These are phyloP conservation scores for Platycheirus rosarum DNA, from an alignment of 2,888 invertebrate genomes.

Conservation along the genomic window DNA sequence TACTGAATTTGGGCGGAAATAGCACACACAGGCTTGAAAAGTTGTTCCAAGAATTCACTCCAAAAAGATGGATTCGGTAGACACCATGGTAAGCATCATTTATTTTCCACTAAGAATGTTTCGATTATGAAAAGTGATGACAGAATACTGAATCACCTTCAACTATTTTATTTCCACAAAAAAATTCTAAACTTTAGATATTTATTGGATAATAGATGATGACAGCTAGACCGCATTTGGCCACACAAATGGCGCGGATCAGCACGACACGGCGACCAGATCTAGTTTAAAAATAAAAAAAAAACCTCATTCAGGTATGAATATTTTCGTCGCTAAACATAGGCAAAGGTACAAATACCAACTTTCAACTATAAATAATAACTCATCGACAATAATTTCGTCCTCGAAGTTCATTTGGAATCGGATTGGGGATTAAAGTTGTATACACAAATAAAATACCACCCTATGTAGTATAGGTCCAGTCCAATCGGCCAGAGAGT, in stretches of 20 bases:
- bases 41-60: no score
- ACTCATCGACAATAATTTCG: constrained; percentile 62
- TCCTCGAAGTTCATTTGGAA: constrained; percentile 62
- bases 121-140: no score
- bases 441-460: constrained; percentile 37
- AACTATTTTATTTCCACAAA: no score
- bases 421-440: constrained; percentile 38
- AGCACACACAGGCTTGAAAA: no score
- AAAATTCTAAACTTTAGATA: no score
- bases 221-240: constrained; percentile 36
- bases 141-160: constrained; percentile 6
- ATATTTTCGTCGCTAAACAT: constrained; percentile 25
- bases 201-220: constrained; percentile 42
- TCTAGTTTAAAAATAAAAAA: constrained; percentile 25
- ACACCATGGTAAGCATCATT: no score
- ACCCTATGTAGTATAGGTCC: constrained; percentile 18
- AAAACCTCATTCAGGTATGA: constrained; percentile 38
- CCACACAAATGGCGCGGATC: constrained; percentile 8
- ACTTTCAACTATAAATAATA: constrained; percentile 67
- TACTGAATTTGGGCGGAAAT: no score
- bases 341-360: constrained; percentile 24
- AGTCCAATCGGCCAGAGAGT: constrained; percentile 16
- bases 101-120: no score
- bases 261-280: constrained; percentile 7
- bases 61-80: no score